These are phyloP conservation scores for Hemaris fuciformis DNA, from an alignment of 2,888 invertebrate genomes.

Conservation along the genomic window DNA sequence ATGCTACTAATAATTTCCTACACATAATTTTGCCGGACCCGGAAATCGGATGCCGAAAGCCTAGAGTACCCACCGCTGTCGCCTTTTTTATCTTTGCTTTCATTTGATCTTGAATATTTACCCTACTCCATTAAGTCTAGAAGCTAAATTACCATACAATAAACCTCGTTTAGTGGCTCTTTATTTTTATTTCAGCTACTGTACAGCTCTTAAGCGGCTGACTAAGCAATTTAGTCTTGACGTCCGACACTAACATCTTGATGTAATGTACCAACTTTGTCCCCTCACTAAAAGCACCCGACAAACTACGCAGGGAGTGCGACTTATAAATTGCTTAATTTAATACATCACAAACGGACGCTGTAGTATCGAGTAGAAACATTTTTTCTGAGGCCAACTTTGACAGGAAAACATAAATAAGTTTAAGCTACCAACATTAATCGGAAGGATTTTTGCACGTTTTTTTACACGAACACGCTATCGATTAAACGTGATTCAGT, in stretches of 20 bases:
- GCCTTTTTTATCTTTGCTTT: too few species aligned
- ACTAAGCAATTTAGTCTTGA: conserved; percentile 26
- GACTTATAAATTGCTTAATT: conserved; percentile 74
- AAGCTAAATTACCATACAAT: neutral
- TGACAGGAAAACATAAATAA: conserved; percentile 43
- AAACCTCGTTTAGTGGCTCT: neutral
- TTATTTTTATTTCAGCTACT: neutral
- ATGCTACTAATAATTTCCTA: too few species aligned
- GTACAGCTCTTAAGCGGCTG: conserved; percentile 28
- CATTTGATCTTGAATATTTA: too few species aligned
- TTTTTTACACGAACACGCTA: neutral
- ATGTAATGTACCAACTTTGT: conserved; percentile 36
- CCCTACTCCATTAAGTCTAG: too few species aligned
- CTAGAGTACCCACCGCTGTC: too few species aligned
- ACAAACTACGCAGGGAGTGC: conserved; percentile 53
- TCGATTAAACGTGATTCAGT: too few species aligned
- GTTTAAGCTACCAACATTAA: conserved; percentile 11
- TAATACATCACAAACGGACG: conserved; percentile 50
- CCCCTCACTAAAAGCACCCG: conserved; percentile 37
- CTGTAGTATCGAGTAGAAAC: conserved; percentile 36
- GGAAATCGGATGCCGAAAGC: too few species aligned
- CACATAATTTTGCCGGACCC: too few species aligned
- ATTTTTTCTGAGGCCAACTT: conserved; percentile 44
- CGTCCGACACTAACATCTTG: conserved; percentile 39
- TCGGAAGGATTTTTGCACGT: neutral